Base-by-base conservation (phyloP, 2,113 vertebrate genomes). In the Turnix velox region DNA sequence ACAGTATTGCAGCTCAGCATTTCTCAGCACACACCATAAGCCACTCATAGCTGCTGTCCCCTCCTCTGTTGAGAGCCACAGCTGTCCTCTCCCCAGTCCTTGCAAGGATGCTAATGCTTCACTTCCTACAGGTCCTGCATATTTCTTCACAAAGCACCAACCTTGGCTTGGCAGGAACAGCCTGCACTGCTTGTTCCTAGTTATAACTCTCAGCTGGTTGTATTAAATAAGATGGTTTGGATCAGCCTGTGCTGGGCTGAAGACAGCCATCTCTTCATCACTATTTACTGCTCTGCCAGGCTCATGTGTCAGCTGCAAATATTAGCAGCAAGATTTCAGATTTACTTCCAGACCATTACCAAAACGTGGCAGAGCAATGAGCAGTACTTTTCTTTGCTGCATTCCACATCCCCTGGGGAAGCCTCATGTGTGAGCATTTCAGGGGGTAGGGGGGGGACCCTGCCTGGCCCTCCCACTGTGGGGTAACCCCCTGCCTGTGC, bases 211-310 rank as follows among this genome's bases (percentile, higher is more conserved):
- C 84, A n/a, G 80, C 76, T 62, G 55, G 89, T 63, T 78, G 87
- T 58, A 93, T 96, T 84, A 90, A 92, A 93, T 73, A 57, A 76
- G 63, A 42, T 8, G 67, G 76, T 73, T 73, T 69, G 91, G 86
- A 77, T 80, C 7, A 5, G 91, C 39, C 84, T 42, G 78, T 10
- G 86, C 78, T 71, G 89, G 68, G 30, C 80, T 73, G 68, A 33
- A 61, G 84, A 42, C 65, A 83, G 86, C 82, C 7, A 14, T 66
- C 69, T 89, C 68, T 91, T 86, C 88, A n/a, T 14, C 61, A 15
- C 90, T 89, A 71, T 94, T 92, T 92, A 81, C 87, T 87, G 94
- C 87, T 79, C 80, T 95, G 93, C 87, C 95, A 87, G 87, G 57
- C 87, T 86, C 40, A 3, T 7, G 88, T 93, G 94, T 69, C 91